A percentile compares a stretch with the other conserved stretches of the same genome.
phyloP scores from a whole-genome alignment of 1,140 invertebrate genomes.

The Euwallacea similis region DNA sequence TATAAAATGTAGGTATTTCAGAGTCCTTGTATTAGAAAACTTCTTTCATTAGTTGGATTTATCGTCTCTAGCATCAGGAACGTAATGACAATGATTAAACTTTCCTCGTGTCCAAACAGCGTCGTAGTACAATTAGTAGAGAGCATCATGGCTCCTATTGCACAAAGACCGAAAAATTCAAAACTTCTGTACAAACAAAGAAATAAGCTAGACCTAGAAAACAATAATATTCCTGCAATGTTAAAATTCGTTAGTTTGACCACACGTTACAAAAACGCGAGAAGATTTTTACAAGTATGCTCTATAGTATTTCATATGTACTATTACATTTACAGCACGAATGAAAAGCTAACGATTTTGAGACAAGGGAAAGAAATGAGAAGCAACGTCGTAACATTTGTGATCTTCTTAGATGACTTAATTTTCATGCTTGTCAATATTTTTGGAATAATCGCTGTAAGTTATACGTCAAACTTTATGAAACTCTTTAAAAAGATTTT shows the following conservation, averaged over 20 bases:
- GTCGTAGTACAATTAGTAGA: neutral
- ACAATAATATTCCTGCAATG: neutral
- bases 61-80: no score
- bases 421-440: neutral
- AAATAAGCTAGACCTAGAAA: neutral
- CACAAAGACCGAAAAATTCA: neutral
- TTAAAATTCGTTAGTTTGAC: neutral
- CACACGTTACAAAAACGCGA: neutral
- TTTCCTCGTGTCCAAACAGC: no score
- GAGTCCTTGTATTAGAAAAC: no score
- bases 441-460: neutral
- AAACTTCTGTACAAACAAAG: neutral
- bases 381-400: neutral
- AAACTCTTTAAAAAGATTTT: neutral
- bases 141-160: neutral
- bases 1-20: no score
- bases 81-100: no score
- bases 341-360: neutral
- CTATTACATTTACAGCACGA: neutral
- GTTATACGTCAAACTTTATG: neutral
- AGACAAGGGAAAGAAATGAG: neutral
- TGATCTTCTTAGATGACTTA: neutral
- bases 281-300: neutral
- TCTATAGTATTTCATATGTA: neutral
- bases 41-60: no score